Evolutionary conservation across 2,113 vertebrate species (phyloP), one percentile per base, ranked within the genome.

Genomic region (Xenopus borealis): DNA sequence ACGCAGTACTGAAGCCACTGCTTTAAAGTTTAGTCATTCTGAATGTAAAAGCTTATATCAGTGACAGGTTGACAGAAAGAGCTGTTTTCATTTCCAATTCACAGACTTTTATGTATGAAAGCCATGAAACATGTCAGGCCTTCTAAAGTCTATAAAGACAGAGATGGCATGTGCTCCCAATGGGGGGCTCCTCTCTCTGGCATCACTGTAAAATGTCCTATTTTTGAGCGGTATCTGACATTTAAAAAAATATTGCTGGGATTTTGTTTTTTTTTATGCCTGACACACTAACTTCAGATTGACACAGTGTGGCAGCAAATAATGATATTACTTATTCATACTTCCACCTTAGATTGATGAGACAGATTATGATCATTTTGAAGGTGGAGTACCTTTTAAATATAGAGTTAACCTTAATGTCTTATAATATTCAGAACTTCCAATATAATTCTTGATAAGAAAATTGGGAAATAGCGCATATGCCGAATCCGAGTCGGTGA

Each of bases 31-130:
- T 89, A 90, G 90, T 89, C 89, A 90, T 90, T 91, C 91, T 88
- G 88, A 91, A 91, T 89, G 88, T 86, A 90, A 90, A 87, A 91
- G 91, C 91, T 88, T 89, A 80, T 87, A 89, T 89, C 86, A 84
- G 87, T 93, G 93, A 93, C 93, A 93, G 90, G 88, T 91, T 93
- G 92, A 93, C 91, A 93, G 93, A 92, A 92, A 92, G 92, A 90
- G 89, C 91, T 92, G 91, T 93, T 93, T 93, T 90, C 89, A 88
- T 93, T 92, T 93, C 91, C 91, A 88, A 92, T 91, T 91, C 93
- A 92, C 89, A 92, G 91, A 90, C 88, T 91, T 89, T 88, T 88
- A 91, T 87, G 85, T 91, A 90, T 86, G 87, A 90, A 88, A 83
- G 87, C 88, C 86, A 89, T 88, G 89, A 92, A 92, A 94, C 92